A percentile compares a stretch with the other conserved stretches of the same genome.
phyloP scores from a whole-genome alignment of 1,140 invertebrate genomes.

The Scaptodrosophila lebanonensis region DNA sequence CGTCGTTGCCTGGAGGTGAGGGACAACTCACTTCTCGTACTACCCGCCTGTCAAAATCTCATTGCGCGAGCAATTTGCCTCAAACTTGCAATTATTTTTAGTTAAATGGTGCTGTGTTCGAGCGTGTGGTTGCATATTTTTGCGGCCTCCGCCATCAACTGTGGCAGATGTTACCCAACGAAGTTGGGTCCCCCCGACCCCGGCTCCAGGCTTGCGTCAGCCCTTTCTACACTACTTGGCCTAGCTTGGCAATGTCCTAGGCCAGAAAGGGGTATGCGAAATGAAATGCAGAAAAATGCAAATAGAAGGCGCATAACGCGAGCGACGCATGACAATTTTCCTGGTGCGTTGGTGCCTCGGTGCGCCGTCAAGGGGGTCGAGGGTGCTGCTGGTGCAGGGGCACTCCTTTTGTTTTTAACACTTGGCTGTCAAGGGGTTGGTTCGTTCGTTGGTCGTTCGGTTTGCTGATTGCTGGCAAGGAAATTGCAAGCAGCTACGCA shows the following conservation, averaged over 20 bases:
- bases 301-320: slow-evolving; percentile 58
- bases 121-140: slow-evolving; percentile 12
- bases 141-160: slow-evolving; percentile 2
- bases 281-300: slow-evolving; percentile 62
- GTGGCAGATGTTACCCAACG: slow-evolving; percentile 57
- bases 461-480: slow-evolving; percentile 5
- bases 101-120: slow-evolving; percentile 20
- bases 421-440: slow-evolving; percentile 45
- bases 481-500: slow-evolving; percentile 52
- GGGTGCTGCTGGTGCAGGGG: background rate
- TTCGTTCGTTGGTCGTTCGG: slow-evolving; percentile 11
- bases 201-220: background rate
- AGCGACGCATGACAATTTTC: slow-evolving; percentile 58
- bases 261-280: slow-evolving; percentile 18
- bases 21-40: too few species aligned
- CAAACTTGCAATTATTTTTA: slow-evolving; percentile 60
- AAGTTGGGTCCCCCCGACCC: too few species aligned
- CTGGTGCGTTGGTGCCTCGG: too few species aligned
- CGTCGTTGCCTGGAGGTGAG: slow-evolving; percentile 37
- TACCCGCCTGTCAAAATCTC: slow-evolving; percentile 63
- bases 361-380: slow-evolving; percentile 17
- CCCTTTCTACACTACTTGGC: slow-evolving; percentile 26
- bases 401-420: slow-evolving; percentile 69
- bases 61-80: slow-evolving; percentile 34
- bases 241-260: too few species aligned